Conservation (phyloP, 37 sponge, comb jelly and placozoan species). For the Cliona cf. orientalis region DNA sequence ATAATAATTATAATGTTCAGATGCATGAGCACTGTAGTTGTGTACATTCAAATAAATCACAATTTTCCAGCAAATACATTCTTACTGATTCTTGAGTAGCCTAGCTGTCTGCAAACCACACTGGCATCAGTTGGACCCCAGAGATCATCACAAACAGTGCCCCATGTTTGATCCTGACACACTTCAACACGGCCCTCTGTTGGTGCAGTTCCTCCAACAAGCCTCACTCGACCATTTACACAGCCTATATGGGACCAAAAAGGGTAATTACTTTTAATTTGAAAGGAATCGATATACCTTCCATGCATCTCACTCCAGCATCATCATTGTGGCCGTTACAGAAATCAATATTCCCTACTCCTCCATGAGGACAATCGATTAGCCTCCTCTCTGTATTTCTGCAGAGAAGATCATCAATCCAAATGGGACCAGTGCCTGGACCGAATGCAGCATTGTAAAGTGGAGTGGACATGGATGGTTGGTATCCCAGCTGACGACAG, state of each 20-base stretch:
- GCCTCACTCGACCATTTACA: neutral
- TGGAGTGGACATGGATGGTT: too few species aligned
- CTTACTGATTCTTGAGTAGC: slow-evolving; percentile 18
- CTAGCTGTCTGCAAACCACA: slow-evolving; percentile 47
- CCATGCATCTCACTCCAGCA: slow-evolving; percentile 25
- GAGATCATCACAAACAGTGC: slow-evolving; percentile 19
- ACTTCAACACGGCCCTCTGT: slow-evolving; percentile 27
- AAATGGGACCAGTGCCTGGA: slow-evolving; percentile 27
- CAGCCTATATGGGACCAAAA: neutral
- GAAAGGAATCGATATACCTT: neutral
- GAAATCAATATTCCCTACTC: slow-evolving; percentile 22
- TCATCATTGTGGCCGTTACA: slow-evolving; percentile 29
- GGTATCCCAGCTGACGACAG: too few species aligned
- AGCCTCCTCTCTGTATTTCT: slow-evolving; percentile 22
- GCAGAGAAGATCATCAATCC: slow-evolving; percentile 28
- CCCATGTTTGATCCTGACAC: slow-evolving; percentile 20
- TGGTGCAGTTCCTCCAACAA: neutral
- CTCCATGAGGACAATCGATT: slow-evolving; percentile 22
- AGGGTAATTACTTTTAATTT: too few species aligned
- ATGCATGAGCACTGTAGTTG: too few species aligned
- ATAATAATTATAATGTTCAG: too few species aligned
- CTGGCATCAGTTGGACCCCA: slow-evolving; percentile 3
- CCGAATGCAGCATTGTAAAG: slow-evolving; percentile 29
- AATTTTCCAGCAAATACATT: too few species aligned
- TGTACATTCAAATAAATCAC: too few species aligned